Evolutionary conservation across 2,888 invertebrate genomes (phyloP), one percentile per base, ranked within the genome.

Genomic region (Catotricha subobsoleta): DNA sequence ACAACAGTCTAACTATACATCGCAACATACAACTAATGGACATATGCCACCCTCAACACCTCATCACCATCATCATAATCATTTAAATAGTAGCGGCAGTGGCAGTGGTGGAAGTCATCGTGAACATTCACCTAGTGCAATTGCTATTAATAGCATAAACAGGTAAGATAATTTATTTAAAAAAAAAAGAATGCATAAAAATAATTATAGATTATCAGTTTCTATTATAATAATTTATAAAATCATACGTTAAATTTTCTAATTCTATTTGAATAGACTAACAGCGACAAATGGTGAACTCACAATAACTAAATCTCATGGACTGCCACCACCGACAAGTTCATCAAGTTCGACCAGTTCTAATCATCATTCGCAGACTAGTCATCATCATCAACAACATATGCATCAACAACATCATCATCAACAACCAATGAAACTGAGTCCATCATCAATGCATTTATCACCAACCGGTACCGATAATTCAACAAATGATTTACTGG

Each of bases 201-300:
- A 25, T 25, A 10, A 25, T 25, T 25, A 8, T 25, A 10, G 25
- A 25, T 53, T 42, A 43, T 44, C 38, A 36, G 48, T 48, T 47
- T 40, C 46, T 41, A 31, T 34, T 41, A 10, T 19, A 13, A 33
- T 18, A 41, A 28, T 40, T 13, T 21, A 19, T 31, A 30, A 31
- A 16, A 31, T 8, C 3, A 13, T 21, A 9, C n/a, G 20, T 37
- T 15, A 25, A 9, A 12, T 7, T 45, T 45, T 40, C 30, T 45
- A 37, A 44, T 47, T 49, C 47, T 45, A 52, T 54, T 47, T 54
- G n/a, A n/a, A 29, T 62, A 74, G 81, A 68, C 69, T 81, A 51
- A 73, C 78, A 47, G 73, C 78, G 47, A 70, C 80, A 47, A 84
- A 84, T 55, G 81, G 82, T 25, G 84, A 86, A 65, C 72, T 84